Base-by-base conservation (phyloP, 2,113 vertebrate genomes). In the Scartelaos histophorus region DNA sequence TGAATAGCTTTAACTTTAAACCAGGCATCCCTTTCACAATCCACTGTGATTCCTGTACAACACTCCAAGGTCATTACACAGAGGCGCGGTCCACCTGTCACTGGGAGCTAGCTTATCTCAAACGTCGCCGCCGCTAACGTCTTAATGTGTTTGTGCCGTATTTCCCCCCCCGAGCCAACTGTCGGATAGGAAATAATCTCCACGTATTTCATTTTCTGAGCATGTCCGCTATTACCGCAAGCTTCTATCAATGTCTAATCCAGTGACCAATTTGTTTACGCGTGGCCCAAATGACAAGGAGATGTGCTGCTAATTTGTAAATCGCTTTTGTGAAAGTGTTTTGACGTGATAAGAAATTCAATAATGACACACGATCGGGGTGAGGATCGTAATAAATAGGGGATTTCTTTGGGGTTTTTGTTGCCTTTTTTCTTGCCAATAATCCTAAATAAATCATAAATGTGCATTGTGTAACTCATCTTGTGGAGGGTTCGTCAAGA, bases 81-180 rank as follows among this genome's bases (percentile, higher is more conserved):
- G 47, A 1, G 22, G 73, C 56, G 49, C 35, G 21, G 61, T 65
- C 81, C 62, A 69, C 57, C 75, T 78, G 84, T 78, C 73, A 73
- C 53, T 74, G 7, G 10, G 7, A 0, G 38, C 38, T 10, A 10
- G 68, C 71, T 85, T 84, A 81, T 85, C 83, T 78, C 35, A n/a
- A 43, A 43, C 60, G 65, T 74, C 67, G 64, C 71, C 80, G 6
- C 73, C 34, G 22, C 13, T 66, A 61, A 74, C 16, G 16, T 81
- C 75, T 78, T 85, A 74, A 85, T 86, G 84, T 83, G 69, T 83
- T 73, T 77, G 71, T 74, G 77, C n/a, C 54, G 35, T 47, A 74
- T 35, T 1, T 38, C n/a, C 65, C 75, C 75, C 54, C 16, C 64
- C 66, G 66, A 71, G 66, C 70, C 71, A 38, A 17, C 38, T 17